phyloP scores from a whole-genome alignment of 2,113 vertebrate genomes.

The Cyanistes caeruleus region DNA sequence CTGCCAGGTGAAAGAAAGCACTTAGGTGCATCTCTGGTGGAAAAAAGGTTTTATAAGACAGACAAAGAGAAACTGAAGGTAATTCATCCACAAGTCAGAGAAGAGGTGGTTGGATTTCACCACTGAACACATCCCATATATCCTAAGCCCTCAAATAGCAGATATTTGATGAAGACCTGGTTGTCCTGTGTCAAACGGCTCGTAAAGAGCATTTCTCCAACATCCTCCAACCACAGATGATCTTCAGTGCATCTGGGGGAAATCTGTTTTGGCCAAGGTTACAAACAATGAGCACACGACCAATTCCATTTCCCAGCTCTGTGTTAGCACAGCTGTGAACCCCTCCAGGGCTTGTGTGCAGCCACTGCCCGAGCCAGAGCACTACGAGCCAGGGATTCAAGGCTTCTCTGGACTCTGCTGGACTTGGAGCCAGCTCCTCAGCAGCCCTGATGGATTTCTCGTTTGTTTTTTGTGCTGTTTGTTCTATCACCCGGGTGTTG shows the following conservation, averaged over 20 bases:
- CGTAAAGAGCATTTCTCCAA: not conserved
- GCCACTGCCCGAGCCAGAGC: not conserved
- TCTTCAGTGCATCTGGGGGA: not conserved
- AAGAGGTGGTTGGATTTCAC: not conserved
- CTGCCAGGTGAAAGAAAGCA: not conserved
- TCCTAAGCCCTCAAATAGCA: not conserved
- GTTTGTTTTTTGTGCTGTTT: not conserved
- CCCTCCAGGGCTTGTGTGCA: not conserved
- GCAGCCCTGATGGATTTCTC: not conserved
- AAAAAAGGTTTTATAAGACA: not conserved
- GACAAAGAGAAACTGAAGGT: not conserved
- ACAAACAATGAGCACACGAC: accelerated
- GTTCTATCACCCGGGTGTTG: accelerated
- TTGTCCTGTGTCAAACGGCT: not conserved
- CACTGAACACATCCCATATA: not conserved
- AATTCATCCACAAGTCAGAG: not conserved
- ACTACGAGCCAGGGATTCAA: not conserved
- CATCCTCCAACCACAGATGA: not conserved
- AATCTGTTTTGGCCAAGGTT: not conserved
- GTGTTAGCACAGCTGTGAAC: not conserved
- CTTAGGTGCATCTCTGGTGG: not conserved
- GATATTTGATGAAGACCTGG: not conserved
- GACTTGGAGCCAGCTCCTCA: not conserved
- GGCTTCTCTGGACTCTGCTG: not conserved
- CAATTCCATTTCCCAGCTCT: not conserved